These are phyloP conservation scores for Argyrosomus japonicus DNA, from an alignment of 2,113 vertebrate genomes.

Conservation along the genomic window DNA sequence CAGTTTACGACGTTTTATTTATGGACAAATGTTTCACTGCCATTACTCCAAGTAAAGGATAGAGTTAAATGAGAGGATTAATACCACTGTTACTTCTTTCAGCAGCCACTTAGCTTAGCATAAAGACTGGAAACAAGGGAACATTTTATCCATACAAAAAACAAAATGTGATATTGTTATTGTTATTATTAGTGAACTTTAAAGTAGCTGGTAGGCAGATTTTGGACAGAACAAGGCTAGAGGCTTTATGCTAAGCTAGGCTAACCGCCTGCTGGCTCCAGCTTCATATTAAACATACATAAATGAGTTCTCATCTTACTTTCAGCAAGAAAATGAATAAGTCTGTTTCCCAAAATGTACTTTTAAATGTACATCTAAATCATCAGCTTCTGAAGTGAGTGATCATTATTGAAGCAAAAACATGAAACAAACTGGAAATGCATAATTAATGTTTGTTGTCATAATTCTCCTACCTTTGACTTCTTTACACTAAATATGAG, in stretches of 20 bases:
- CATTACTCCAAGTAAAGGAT: background rate
- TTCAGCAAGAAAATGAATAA: background rate
- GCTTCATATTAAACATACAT: background rate
- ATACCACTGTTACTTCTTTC: background rate
- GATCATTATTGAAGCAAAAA: background rate
- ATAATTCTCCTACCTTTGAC: background rate
- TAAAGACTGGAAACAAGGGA: background rate
- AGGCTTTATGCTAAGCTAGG: background rate
- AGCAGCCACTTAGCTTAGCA: background rate
- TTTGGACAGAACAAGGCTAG: background rate
- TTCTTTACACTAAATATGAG: slow-evolving; percentile 20
- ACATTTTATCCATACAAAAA: background rate
- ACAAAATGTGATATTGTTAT: background rate
- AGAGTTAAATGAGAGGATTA: background rate
- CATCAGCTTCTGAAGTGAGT: background rate
- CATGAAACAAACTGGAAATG: background rate
- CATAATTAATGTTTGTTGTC: background rate
- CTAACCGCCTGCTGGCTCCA: background rate
- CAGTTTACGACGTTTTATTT: slow-evolving; percentile 11
- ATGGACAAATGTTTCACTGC: slow-evolving; percentile 19
- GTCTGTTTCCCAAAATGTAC: background rate
- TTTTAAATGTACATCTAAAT: background rate
- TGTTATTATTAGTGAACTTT: background rate
- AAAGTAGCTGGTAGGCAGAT: background rate
- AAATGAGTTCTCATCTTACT: background rate